Conservation (phyloP, 2,888 invertebrate species). For the Drosophila acutilabella region DNA sequence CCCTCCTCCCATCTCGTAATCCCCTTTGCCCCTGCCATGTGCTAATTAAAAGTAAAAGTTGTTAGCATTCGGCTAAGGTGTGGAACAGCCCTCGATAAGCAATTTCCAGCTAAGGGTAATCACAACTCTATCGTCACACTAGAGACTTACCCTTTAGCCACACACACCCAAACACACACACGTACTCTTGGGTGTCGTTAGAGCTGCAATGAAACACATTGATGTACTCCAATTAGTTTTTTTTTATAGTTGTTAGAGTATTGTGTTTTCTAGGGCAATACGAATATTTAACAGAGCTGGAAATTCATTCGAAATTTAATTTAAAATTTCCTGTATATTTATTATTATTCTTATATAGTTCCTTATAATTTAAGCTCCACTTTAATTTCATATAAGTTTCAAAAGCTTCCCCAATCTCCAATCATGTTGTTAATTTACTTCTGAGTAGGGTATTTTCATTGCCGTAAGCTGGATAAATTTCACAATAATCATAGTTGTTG, state of each 20-base stretch:
- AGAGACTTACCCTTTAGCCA: constrained; percentile 45
- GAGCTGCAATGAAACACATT: constrained; percentile 62
- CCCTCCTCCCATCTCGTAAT: not conserved
- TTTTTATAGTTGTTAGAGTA: constrained; percentile 16
- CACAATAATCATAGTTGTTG: constrained; percentile 10
- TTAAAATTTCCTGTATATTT: not conserved
- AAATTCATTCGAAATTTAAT: not conserved
- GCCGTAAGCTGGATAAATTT: not conserved
- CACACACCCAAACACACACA: constrained; percentile 18
- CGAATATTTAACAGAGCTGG: not conserved
- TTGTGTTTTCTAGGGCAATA: not conserved
- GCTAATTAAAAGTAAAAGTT: constrained; percentile 59
- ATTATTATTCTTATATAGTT: not conserved
- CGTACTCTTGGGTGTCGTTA: constrained; percentile 65
- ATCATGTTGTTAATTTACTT: not conserved
- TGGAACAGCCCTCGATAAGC: constrained; percentile 41
- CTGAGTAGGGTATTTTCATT: not conserved
- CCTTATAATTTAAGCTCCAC: not conserved
- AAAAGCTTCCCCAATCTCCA: not conserved
- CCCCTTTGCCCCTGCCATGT: constrained; percentile 24
- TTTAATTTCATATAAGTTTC: no score
- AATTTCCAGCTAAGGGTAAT: constrained; percentile 52
- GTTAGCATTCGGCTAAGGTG: constrained; percentile 25
- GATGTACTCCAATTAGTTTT: constrained; percentile 69
- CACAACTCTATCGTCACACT: constrained; percentile 58